These are phyloP conservation scores for Jordanella pulchra DNA, from an alignment of 2,797 vertebrate genomes.

Conservation along the genomic window DNA sequence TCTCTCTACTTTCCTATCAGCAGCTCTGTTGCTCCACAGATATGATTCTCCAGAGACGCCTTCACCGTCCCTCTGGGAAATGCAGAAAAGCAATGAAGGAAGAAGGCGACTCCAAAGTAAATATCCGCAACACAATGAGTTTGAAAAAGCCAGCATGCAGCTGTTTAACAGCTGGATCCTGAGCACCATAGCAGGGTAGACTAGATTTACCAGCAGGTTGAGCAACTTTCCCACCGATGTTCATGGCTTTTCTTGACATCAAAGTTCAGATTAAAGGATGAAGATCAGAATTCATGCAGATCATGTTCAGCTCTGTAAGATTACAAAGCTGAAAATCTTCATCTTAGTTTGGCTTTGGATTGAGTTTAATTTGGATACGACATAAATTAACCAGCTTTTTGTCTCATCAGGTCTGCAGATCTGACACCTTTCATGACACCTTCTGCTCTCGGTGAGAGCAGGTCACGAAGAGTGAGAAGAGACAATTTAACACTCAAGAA, in stretches of 20 bases:
- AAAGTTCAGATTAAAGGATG: slow-evolving; percentile 2
- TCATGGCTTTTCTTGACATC: not conserved
- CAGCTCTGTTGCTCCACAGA: slow-evolving; percentile 12
- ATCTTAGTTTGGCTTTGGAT: not conserved
- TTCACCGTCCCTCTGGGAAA: slow-evolving; percentile 11
- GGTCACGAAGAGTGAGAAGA: too few species aligned
- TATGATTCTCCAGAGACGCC: not conserved
- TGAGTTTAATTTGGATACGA: not conserved
- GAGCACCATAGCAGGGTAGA: not conserved
- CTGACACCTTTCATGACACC: not conserved
- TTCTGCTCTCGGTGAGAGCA: too few species aligned
- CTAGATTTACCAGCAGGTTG: slow-evolving; percentile 1
- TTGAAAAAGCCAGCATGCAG: not conserved
- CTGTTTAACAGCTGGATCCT: not conserved
- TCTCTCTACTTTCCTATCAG: not conserved
- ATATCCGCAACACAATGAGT: not conserved
- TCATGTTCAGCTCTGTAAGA: not conserved
- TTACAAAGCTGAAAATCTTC: not conserved
- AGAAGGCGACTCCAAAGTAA: not conserved
- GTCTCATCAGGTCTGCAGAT: too few species aligned
- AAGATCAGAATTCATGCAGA: not conserved
- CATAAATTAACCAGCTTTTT: not conserved
- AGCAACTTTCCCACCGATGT: not conserved
- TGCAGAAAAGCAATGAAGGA: not conserved
- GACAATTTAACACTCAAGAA: too few species aligned